Conservation (phyloP, 2,888 invertebrate genomes). For the Dorcus parallelipipedus region DNA sequence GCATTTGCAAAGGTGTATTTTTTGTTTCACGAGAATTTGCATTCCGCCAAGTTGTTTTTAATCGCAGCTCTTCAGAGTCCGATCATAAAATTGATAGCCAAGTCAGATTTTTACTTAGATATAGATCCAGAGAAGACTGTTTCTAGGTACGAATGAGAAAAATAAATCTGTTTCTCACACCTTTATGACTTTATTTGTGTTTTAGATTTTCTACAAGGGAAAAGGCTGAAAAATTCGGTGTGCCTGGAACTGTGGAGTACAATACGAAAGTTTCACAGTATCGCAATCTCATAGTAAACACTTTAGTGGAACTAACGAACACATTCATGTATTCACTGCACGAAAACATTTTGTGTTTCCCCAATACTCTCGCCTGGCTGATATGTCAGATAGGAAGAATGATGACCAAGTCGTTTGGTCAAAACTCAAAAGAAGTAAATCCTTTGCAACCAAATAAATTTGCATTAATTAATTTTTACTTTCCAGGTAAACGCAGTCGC, state of each 20-base stretch:
- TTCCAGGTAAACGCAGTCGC: constrained; percentile 63
- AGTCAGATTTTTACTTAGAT: constrained; percentile 88
- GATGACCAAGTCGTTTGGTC: constrained; percentile 58
- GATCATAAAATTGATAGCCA: constrained; percentile 84
- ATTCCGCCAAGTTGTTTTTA: constrained; percentile 89
- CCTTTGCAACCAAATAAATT: not conserved
- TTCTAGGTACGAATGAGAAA: not conserved
- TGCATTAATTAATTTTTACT: constrained; percentile 6
- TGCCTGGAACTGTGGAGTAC: constrained; percentile 71
- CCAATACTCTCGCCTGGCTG: constrained; percentile 85
- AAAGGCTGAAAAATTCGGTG: constrained; percentile 70
- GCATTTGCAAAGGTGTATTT: constrained; percentile 85
- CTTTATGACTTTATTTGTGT: not conserved
- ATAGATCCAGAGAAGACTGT: constrained; percentile 64
- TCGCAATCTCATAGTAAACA: constrained; percentile 73
- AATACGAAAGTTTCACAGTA: constrained; percentile 71
- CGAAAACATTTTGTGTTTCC: constrained; percentile 87
- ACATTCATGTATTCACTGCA: constrained; percentile 79
- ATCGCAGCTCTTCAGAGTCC: constrained; percentile 89
- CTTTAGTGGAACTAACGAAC: constrained; percentile 73
- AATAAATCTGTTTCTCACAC: too few relatives aligned
- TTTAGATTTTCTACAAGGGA: constrained; percentile 53
- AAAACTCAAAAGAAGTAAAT: constrained; percentile 54
- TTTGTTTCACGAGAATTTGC: constrained; percentile 83
- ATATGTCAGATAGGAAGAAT: constrained; percentile 79